Evolutionary conservation across 2,888 invertebrate species (phyloP).

Genomic region (Vesta saturnalis): DNA sequence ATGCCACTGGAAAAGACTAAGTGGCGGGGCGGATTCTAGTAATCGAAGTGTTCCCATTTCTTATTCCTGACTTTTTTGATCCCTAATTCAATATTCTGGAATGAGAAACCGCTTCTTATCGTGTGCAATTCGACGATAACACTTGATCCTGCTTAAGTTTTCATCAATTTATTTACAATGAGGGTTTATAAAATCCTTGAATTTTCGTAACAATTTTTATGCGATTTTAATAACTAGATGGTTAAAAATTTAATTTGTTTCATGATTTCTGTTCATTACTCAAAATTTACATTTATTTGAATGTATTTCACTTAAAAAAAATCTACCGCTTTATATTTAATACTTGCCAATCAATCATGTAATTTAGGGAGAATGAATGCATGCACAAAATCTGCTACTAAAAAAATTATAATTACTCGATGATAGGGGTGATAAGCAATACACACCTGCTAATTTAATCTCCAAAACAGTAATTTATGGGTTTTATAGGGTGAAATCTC

Average conservation of each 20-base stretch:
- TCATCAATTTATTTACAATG: neutral
- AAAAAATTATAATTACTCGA: neutral
- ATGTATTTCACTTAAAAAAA: neutral
- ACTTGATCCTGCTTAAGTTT: conserved; percentile 6
- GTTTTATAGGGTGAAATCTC: neutral
- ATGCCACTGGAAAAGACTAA: conserved; percentile 38
- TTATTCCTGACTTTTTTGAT: conserved; percentile 33
- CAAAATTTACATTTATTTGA: neutral
- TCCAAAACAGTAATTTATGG: neutral
- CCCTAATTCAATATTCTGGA: conserved; percentile 33
- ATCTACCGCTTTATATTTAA: neutral
- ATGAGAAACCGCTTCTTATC: conserved; percentile 30
- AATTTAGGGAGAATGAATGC: neutral
- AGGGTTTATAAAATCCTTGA: too few species aligned
- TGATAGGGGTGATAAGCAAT: neutral
- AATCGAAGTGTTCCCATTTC: conserved; percentile 36
- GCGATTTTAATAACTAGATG: neutral
- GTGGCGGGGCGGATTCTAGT: conserved; percentile 31
- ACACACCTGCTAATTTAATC: conserved; percentile 2
- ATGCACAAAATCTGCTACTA: neutral
- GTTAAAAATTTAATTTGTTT: neutral
- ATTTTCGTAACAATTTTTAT: neutral
- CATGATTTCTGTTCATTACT: too few species aligned
- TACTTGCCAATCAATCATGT: neutral
- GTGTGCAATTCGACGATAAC: conserved; percentile 22